A percentile compares a stretch with the other conserved stretches of the same genome.
Evolutionary conservation across 2,888 invertebrate species (phyloP).

Genomic region (Temnothorax ravouxi): DNA sequence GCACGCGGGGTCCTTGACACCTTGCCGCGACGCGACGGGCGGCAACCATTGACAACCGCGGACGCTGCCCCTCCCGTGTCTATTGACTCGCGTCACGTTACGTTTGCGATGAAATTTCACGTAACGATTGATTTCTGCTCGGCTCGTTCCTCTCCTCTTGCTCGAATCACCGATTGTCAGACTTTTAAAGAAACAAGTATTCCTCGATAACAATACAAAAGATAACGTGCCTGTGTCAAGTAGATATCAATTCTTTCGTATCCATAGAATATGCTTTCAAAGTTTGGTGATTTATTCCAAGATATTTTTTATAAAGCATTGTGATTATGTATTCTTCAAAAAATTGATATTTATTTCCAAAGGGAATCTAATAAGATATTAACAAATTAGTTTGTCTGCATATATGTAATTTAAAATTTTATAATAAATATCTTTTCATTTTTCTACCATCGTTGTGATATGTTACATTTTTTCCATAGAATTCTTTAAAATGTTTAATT

Average conservation of each 20-base stretch:
- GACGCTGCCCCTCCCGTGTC: constrained; percentile 51
- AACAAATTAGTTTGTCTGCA: background rate
- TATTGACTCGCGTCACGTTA: constrained; percentile 64
- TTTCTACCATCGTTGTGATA: background rate
- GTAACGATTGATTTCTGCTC: background rate
- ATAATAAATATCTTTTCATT: background rate
- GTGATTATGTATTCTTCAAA: background rate
- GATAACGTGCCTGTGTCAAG: background rate
- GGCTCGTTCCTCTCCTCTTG: background rate
- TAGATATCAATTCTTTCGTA: background rate
- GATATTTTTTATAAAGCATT: background rate
- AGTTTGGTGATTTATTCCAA: background rate
- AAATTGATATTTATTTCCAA: background rate
- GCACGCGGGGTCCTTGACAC: constrained; percentile 78
- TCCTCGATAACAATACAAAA: background rate
- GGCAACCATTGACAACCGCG: constrained; percentile 69
- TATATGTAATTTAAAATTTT: background rate
- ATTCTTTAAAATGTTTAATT: background rate
- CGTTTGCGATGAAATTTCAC: constrained; percentile 31
- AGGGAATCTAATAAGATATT: background rate
- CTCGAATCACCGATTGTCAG: no score
- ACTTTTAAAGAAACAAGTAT: background rate
- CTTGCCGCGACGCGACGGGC: constrained; percentile 56
- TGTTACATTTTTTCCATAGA: background rate
- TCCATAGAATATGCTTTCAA: background rate